A percentile compares a stretch with the other conserved stretches of the same genome.
phyloP scores from a whole-genome alignment of 1,140 invertebrate genomes.

The Dinoponera quadriceps region DNA sequence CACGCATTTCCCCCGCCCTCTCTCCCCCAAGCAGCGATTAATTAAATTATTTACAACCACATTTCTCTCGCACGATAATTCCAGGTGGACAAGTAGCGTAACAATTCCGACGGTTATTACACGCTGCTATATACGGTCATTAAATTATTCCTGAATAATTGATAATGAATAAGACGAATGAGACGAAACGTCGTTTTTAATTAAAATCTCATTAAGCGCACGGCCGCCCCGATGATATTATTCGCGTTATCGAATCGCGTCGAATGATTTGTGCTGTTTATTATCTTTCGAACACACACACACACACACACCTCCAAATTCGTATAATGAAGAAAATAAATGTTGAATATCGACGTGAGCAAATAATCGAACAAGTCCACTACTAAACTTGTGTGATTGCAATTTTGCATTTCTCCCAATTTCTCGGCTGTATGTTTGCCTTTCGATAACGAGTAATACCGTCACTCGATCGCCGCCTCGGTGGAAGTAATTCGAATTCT shows the following conservation, averaged over 20 bases:
- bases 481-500: conserved; percentile 11
- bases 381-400: no score
- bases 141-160: not conserved
- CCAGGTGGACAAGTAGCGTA: not conserved
- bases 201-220: not conserved
- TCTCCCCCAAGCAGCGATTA: conserved; percentile 6
- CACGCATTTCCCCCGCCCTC: not conserved
- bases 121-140: not conserved
- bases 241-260: no score
- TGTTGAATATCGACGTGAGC: conserved; percentile 1
- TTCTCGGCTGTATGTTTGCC: not conserved
- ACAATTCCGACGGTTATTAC: not conserved
- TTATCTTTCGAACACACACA: no score
- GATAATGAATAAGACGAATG: not conserved
- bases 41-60: conserved; percentile 29
- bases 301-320: not conserved
- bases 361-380: not conserved
- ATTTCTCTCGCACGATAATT: conserved; percentile 11
- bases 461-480: not conserved
- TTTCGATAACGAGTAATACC: conserved; percentile 9
- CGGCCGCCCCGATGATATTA: conserved; percentile 2
- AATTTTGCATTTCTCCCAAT: conserved; percentile 16
- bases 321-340: conserved; percentile 17
- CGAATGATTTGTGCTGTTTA: not conserved
- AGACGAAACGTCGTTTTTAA: not conserved